A percentile compares a stretch with the other conserved stretches of the same genome.
Evolutionary conservation across 2,797 vertebrate genomes (phyloP).

Genomic region (Scolopax bukidnonensis): DNA sequence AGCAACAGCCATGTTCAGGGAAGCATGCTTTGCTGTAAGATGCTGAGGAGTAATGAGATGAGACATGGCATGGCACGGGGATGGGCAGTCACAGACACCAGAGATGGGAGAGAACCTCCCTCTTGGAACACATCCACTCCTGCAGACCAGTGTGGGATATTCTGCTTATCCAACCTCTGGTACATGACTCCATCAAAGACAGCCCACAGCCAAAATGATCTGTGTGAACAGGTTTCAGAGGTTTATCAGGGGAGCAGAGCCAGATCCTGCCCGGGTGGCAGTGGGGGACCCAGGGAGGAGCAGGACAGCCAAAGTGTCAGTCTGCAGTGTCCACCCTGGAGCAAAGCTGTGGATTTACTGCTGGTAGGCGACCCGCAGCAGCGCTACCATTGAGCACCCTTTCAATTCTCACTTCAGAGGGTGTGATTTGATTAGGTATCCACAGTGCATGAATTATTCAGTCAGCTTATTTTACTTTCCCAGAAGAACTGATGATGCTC

Average conservation of each 20-base stretch:
- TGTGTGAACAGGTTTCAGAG: not conserved
- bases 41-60: not conserved
- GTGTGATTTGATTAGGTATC: slow-evolving; percentile 10
- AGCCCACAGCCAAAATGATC: not conserved
- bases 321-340: not conserved
- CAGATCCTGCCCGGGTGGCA: rapidly evolving
- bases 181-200: not conserved
- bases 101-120: not conserved
- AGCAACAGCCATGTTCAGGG: not conserved
- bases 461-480: slow-evolving; percentile 21
- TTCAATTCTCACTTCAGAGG: not conserved
- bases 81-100: not conserved
- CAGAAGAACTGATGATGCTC: not conserved
- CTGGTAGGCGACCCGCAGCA: not conserved
- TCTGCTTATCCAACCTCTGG: not conserved
- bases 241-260: not conserved
- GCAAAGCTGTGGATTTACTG: not conserved
- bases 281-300: not conserved
- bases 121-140: not conserved
- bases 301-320: not conserved
- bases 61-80: not conserved
- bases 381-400: not conserved
- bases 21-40: not conserved
- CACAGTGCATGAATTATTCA: slow-evolving; percentile 58
- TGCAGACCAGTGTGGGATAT: not conserved